phyloP scores from a whole-genome alignment of 2,797 vertebrate genomes.

The Australoheros facetus region DNA sequence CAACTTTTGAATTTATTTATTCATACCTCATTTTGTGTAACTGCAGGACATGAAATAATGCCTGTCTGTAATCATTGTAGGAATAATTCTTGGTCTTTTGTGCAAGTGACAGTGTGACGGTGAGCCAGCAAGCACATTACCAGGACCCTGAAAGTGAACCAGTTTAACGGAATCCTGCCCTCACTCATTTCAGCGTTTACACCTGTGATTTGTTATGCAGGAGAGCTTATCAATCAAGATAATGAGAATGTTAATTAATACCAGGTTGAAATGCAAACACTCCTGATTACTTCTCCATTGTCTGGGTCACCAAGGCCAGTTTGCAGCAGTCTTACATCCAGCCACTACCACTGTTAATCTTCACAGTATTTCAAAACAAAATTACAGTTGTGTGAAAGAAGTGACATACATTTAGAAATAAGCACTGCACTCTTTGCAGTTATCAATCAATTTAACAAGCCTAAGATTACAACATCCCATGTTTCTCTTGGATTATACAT shows the following conservation, averaged over 20 bases:
- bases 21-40: not conserved
- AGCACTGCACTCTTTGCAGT: not conserved
- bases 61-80: not conserved
- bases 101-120: not conserved
- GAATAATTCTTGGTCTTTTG: not conserved
- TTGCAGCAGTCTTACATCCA: not conserved
- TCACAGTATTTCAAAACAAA: not conserved
- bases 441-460: not conserved
- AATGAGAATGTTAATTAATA: not conserved
- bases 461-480: not conserved
- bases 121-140: not conserved
- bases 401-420: not conserved
- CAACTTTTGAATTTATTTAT: not conserved
- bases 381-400: no score
- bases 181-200: not conserved
- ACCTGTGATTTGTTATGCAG: not conserved
- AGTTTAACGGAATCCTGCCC: not conserved
- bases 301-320: not conserved
- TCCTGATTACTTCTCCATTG: not conserved
- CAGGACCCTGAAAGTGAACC: not conserved
- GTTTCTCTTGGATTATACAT: not conserved
- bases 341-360: not conserved
- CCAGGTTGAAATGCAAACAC: not conserved
- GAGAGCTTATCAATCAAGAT: not conserved
- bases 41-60: not conserved